A percentile compares a stretch with the other conserved stretches of the same genome.
These are phyloP conservation scores for Apocrypta bakeri DNA, from an alignment of 1,140 invertebrate genomes.

Conservation along the genomic window DNA sequence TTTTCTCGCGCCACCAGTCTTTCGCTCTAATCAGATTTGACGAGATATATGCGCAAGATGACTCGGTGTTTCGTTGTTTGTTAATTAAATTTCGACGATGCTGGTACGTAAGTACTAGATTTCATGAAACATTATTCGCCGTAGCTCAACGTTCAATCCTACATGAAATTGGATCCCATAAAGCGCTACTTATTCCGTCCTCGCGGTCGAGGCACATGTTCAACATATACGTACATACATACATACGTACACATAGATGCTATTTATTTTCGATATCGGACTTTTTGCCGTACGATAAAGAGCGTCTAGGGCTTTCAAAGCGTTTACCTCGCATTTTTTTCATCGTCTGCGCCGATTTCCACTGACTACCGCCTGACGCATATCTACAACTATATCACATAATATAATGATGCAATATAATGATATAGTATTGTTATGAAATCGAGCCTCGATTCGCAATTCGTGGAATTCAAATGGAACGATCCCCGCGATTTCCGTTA, in stretches of 20 bases:
- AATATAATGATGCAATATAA: too few relatives aligned
- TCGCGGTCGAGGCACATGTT: neutral
- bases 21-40: slow-evolving; percentile 58
- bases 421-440: neutral
- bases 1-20: slow-evolving; percentile 45
- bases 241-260: too few relatives aligned
- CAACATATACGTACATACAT: too few relatives aligned
- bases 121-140: neutral
- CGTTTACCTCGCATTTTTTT: too few relatives aligned
- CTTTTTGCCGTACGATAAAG: neutral
- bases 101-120: neutral
- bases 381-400: too few relatives aligned
- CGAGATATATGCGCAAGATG: slow-evolving; percentile 44
- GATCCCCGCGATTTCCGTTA: neutral
- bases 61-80: neutral
- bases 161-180: neutral
- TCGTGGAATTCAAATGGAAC: neutral
- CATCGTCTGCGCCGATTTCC: too few relatives aligned
- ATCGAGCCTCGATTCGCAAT: neutral
- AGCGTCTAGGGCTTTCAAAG: neutral
- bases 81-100: neutral
- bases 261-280: slow-evolving; percentile 22
- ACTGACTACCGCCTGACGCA: too few relatives aligned
- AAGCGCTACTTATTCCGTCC: neutral
- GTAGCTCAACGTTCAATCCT: neutral